Conservation (phyloP, 2,113 vertebrate species). For the Panthera leo region DNA sequence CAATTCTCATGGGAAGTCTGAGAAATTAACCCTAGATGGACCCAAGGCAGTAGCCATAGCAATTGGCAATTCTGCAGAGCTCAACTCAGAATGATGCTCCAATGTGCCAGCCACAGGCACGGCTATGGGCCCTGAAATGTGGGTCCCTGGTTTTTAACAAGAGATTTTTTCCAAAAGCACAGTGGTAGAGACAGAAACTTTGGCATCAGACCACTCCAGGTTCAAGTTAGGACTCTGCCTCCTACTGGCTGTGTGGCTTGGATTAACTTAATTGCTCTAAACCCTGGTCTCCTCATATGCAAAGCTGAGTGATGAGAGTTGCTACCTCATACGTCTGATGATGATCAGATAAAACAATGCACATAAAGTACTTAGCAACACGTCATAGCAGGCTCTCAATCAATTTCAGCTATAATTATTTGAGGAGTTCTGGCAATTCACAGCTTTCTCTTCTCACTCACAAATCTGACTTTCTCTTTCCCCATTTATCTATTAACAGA, state of each 20-base stretch:
- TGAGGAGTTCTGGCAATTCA: background rate
- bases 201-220: background rate
- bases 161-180: background rate
- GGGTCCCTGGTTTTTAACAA: background rate
- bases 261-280: background rate
- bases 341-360: background rate
- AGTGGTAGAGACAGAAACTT: background rate
- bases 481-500: constrained; percentile 19
- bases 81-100: background rate
- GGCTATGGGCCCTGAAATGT: background rate
- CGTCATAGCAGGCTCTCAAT: background rate
- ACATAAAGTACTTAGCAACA: background rate
- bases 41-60: too few relatives aligned
- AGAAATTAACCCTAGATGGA: background rate
- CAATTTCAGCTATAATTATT: background rate
- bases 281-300: background rate
- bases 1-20: background rate
- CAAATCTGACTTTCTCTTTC: background rate
- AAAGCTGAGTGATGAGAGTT: background rate
- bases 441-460: background rate
- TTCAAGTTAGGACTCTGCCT: background rate
- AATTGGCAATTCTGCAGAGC: background rate
- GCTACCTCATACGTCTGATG: background rate
- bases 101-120: background rate
- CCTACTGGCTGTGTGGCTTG: background rate